These are phyloP conservation scores for Cotesia chilonis DNA, from an alignment of 1,140 invertebrate species.

Conservation along the genomic window DNA sequence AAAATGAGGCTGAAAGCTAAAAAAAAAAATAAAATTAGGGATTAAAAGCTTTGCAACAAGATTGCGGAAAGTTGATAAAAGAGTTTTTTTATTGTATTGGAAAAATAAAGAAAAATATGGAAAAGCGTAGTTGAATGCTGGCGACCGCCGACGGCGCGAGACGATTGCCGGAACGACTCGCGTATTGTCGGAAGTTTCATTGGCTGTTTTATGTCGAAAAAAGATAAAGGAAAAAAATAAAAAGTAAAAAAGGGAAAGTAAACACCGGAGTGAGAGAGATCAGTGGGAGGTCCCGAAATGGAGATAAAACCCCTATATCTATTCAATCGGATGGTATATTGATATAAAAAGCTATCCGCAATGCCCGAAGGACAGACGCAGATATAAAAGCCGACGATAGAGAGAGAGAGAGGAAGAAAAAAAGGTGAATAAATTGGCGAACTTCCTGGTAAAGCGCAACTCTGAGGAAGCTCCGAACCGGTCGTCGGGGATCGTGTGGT, in stretches of 20 bases:
- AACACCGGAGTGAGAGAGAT: conserved; percentile 33
- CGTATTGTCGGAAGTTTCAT: conserved; percentile 39
- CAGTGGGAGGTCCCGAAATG: conserved; percentile 44
- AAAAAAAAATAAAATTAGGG: conserved; percentile 18
- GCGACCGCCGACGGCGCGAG: conserved; percentile 22
- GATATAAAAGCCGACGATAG: background rate
- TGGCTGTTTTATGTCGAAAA: conserved; percentile 43
- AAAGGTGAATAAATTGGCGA: conserved; percentile 53
- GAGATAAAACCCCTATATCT: conserved; percentile 40
- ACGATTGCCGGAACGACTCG: conserved; percentile 34
- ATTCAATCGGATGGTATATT: conserved; percentile 49
- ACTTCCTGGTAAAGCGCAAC: conserved; percentile 47
- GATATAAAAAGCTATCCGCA: conserved; percentile 52
- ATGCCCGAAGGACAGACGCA: conserved; percentile 30
- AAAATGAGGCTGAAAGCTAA: background rate
- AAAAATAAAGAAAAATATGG: conserved; percentile 7
- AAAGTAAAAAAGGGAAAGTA: conserved; percentile 23
- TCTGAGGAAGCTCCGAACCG: conserved; percentile 34
- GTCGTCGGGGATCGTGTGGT: conserved; percentile 30
- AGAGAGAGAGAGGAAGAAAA: conserved; percentile 40
- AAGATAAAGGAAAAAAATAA: conserved; percentile 26
- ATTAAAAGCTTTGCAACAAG: background rate
- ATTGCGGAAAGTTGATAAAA: too few species aligned
- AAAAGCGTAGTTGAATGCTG: conserved; percentile 1
- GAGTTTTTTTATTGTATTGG: background rate